Conservation (phyloP, 2,797 vertebrate species). For the Accipiter minullus region DNA sequence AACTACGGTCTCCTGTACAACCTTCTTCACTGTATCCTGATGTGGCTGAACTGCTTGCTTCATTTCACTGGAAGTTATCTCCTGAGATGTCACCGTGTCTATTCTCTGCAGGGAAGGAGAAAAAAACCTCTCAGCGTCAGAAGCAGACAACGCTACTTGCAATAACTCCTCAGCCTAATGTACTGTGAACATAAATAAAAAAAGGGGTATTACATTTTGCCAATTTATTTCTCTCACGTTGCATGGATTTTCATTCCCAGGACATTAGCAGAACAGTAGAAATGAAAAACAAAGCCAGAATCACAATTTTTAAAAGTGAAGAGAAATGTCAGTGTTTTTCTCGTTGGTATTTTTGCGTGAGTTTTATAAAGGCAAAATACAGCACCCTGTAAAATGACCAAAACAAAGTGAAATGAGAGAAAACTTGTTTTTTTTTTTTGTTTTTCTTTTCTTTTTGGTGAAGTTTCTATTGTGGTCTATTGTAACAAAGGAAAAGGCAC, state of each 20-base stretch:
- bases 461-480: neutral
- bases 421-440: rapidly evolving
- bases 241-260: neutral
- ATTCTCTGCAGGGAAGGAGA: conserved; percentile 77
- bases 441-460: neutral
- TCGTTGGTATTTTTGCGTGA: neutral
- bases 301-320: neutral
- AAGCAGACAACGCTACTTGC: neutral
- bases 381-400: neutral
- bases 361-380: conserved; percentile 43
- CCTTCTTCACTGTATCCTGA: conserved; percentile 62
- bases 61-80: conserved; percentile 31
- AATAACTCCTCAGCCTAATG: neutral
- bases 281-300: neutral
- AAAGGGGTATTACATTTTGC: conserved; percentile 1
- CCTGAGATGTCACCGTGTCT: conserved; percentile 76
- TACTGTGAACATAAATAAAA: neutral
- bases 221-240: neutral
- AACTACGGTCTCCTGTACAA: conserved; percentile 75
- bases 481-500: neutral
- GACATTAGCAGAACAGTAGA: neutral
- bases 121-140: neutral
- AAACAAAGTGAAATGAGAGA: conserved; percentile 21
- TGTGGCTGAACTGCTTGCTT: conserved; percentile 34
- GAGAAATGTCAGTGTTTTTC: neutral